Base-by-base conservation (phyloP, 2,888 invertebrate genomes). In the Terebella lapidaria region DNA sequence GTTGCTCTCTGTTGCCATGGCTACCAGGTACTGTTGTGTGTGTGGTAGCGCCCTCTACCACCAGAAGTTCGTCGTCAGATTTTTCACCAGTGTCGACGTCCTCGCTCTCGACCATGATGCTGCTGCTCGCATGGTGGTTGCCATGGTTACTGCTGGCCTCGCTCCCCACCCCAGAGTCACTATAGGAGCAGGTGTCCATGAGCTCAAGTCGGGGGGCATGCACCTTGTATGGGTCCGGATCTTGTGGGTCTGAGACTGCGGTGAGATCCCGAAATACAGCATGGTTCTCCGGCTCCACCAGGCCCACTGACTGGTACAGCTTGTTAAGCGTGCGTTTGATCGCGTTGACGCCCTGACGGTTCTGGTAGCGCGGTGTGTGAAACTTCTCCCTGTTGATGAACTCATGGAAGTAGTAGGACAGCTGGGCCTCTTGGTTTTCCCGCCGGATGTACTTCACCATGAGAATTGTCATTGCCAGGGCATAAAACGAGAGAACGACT, bases 381-480 rank as follows among this genome's bases (percentile, higher is more conserved):
- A 62, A 62, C 25, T 56, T 26, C n/a, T 62, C 62, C 18, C 62
- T 22, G 18, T 59, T 59, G 35, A 62, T 54, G 42, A 56, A 62
- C 47, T 59, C 59, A 27, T 42, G 29, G 53, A 56, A 62, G 46
- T 59, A 51, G 27, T 56, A 56, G 10, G 24, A 20, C 4, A 62
- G 56, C 30, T 54, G 28, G 2, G 59, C 59, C 47, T 62, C 62
- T 49, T 62, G 59, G 30, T 52, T 55, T 27, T 62, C 62, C 25
- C 62, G 26, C 25, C 58, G 4, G 22, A 62, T 53, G 47, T 62
- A 62, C 42, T 59, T 62, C 26, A 62, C 56, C 62, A 62, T 62
- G 2, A 62, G 58, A 10, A 62, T 49, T 15, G 46, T 53, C 62
- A 62, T 62, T 49, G 54, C 54, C 28, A 62, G 20, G n/a, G 62